These are phyloP conservation scores for Diadema setosum DNA, from an alignment of 35 echinoderm and acorn worm genomes.

Conservation along the genomic window DNA sequence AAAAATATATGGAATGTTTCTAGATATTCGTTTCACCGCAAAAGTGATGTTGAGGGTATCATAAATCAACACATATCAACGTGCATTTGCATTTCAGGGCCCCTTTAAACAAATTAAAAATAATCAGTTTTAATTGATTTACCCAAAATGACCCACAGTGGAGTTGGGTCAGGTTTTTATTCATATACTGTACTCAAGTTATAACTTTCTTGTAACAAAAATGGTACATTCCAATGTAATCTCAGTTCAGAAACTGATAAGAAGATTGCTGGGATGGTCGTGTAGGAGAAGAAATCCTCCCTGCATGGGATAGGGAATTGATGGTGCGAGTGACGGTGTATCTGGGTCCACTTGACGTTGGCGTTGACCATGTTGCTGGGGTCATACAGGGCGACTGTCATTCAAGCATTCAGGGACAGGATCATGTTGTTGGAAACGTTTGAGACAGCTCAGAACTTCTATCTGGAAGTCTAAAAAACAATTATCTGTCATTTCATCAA, in stretches of 20 bases:
- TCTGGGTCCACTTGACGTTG: not conserved
- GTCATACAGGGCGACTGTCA: slow-evolving; percentile 40
- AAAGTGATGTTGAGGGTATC: no score
- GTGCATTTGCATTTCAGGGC: no score
- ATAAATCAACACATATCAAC: no score
- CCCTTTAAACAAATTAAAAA: not conserved
- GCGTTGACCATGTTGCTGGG: slow-evolving; percentile 48
- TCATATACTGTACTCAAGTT: not conserved
- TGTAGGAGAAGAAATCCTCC: no score
- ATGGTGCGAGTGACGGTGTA: slow-evolving; percentile 17
- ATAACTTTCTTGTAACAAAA: no score
- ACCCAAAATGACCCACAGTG: not conserved
- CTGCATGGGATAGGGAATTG: no score
- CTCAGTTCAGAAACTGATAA: no score
- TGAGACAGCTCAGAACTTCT: slow-evolving; percentile 25
- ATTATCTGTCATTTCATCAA: slow-evolving; percentile 68
- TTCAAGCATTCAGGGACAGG: slow-evolving; percentile 5
- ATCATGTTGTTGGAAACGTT: slow-evolving; percentile 39
- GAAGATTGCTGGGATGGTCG: no score
- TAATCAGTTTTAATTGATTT: slow-evolving; percentile 36
- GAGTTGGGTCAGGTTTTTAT: not conserved
- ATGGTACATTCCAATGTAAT: no score
- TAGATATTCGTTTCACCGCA: no score
- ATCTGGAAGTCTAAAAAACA: slow-evolving; percentile 65
- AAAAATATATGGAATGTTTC: no score